Conservation (phyloP, 1,140 invertebrate species). For the Procambarus clarkii region DNA sequence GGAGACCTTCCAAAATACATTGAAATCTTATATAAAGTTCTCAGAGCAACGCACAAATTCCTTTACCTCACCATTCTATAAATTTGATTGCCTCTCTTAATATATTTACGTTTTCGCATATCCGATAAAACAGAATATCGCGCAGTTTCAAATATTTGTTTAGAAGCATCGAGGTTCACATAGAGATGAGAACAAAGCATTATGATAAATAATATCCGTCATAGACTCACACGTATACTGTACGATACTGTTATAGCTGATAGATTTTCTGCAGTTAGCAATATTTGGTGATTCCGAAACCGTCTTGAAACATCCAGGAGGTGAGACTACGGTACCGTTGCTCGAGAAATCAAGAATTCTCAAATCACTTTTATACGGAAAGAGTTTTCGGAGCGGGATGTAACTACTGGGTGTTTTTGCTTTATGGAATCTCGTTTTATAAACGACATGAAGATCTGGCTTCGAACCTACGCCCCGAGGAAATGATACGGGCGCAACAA, state of each 20-base stretch:
- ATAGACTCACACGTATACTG: not conserved
- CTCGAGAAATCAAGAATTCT: not conserved
- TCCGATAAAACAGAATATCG: slow-evolving; percentile 23
- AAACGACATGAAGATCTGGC: not conserved
- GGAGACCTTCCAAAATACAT: not conserved
- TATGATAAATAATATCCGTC: not conserved
- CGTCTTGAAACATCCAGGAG: not conserved
- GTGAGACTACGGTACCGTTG: not conserved
- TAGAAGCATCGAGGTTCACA: slow-evolving; percentile 11
- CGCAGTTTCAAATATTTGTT: slow-evolving; percentile 12
- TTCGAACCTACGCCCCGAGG: not conserved
- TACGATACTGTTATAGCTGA: not conserved
- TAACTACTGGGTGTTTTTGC: not conserved
- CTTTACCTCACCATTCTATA: slow-evolving; percentile 15
- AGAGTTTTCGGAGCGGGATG: not conserved
- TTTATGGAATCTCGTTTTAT: not conserved
- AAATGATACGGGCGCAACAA: slow-evolving; percentile 24
- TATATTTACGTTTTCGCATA: slow-evolving; percentile 17
- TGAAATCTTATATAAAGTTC: slow-evolving; percentile 7
- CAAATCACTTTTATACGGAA: not conserved
- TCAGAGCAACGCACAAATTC: not conserved
- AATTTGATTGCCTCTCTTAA: slow-evolving; percentile 23
- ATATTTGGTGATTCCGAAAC: not conserved
- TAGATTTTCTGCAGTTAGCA: not conserved
- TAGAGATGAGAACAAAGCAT: not conserved